Evolutionary conservation across 1,140 invertebrate genomes (phyloP), one percentile per base, ranked within the genome.

Genomic region (Octopus bimaculoides): DNA sequence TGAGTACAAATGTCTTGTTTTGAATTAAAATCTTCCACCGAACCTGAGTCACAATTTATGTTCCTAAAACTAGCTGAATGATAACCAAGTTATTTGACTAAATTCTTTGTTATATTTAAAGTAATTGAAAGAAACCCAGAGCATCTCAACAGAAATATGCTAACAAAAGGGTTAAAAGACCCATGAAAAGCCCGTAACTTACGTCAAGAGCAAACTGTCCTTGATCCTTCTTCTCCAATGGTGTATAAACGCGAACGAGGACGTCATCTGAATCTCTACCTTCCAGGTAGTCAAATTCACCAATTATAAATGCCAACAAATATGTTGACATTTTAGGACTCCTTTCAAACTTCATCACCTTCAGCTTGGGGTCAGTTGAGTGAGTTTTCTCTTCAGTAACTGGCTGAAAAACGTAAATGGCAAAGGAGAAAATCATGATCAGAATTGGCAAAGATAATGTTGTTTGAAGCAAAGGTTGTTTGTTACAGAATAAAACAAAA

Each of bases 311-410:
- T 0, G 97, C 97, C 71, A 99, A 94, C 77, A 99, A 91, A 88
- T 99, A 99, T 0, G 97, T 98, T 1, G 96, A 97, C 98, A 99
- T 99, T 80, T 97, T 93, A 0, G 97, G 96, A 4, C 96, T 96
- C 79, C 92, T 94, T 82, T 95, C 93, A 89, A 97, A 99, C 75
- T 92, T 92, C 14, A 97, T 90, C 5, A 92, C 90, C 83, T 92
- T 90, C 78, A 88, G 92, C n/a, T 92, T 86, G 3, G 91, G 87
- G 83, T 93, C 87, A 3, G 78, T 90, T 17, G 85, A 80, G 4
- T 91, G 89, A 75, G 90, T 80, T 20, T 20, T 81, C 54, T 88
- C 87, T 2, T 85, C 84, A 80, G 92, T 92, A 0, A 95, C 93
- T 4, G 95, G 95, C 92, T 92, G 82, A 41, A 88, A 86, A 41